Percentiles rank a stretch among this genome's conserved stretches.
Evolutionary conservation across 2,888 invertebrate genomes (phyloP).

Genomic region (Nemoura dubitans): DNA sequence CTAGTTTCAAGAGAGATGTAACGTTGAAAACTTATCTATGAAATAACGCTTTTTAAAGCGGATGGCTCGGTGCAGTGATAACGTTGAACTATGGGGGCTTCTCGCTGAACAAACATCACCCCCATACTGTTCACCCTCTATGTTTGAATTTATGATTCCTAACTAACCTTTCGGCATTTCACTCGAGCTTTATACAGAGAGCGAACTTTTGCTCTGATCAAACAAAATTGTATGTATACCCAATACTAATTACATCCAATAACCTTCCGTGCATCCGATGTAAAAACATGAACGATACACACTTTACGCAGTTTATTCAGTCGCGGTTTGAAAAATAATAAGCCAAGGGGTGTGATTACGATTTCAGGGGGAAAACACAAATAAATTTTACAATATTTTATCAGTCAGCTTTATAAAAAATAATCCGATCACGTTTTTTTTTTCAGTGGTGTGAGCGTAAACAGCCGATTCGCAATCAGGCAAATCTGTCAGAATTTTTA

Average conservation of each 20-base stretch:
- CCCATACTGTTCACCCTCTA: conserved; percentile 12
- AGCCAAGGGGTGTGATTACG: neutral
- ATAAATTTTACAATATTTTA: neutral
- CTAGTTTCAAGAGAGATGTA: conserved; percentile 7
- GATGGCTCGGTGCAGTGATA: neutral
- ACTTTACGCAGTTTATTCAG: neutral
- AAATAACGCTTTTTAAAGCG: conserved; percentile 3
- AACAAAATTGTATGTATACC: neutral
- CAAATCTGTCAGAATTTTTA: neutral
- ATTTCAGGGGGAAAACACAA: neutral
- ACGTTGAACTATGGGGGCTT: neutral
- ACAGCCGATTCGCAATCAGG: neutral
- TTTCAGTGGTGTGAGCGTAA: neutral
- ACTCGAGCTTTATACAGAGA: neutral
- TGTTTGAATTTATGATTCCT: conserved; percentile 12
- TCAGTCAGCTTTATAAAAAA: neutral
- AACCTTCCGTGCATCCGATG: neutral
- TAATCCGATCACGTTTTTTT: neutral
- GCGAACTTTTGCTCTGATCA: neutral
- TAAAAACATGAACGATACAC: neutral
- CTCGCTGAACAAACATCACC: conserved; percentile 3
- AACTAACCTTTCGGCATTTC: conserved; percentile 12
- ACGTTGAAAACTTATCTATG: conserved; percentile 7
- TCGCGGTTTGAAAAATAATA: neutral
- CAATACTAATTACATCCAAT: conserved; percentile 1